Percentiles rank a stretch among this genome's conserved stretches.
phyloP scores from a whole-genome alignment of 2,888 invertebrate genomes.

The Agriopis marginaria region DNA sequence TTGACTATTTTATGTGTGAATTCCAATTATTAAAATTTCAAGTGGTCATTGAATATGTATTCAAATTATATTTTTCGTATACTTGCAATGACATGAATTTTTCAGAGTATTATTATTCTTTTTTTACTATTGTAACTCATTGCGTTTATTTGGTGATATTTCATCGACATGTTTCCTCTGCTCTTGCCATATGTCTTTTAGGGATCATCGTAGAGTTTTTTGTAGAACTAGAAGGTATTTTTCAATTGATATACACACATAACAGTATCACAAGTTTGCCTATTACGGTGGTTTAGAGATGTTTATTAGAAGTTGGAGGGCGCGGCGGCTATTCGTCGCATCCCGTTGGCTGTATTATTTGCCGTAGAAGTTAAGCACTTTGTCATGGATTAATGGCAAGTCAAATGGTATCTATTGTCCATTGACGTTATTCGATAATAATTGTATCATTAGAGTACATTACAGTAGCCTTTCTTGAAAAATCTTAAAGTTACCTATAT shows the following conservation, averaged over 20 bases:
- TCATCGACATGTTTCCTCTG: constrained; percentile 78
- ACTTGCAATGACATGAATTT: constrained; percentile 65
- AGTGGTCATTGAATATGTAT: constrained; percentile 65
- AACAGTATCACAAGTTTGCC: constrained; percentile 82
- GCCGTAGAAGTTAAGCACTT: constrained; percentile 82
- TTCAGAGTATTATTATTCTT: constrained; percentile 61
- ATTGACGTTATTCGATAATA: constrained; percentile 86
- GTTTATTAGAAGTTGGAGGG: constrained; percentile 75
- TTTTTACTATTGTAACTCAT: constrained; percentile 60
- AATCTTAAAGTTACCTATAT: constrained; percentile 86
- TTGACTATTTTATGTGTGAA: constrained; percentile 86
- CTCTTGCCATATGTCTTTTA: constrained; percentile 85
- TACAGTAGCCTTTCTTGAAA: constrained; percentile 85
- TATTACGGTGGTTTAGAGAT: constrained; percentile 78
- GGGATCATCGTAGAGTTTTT: constrained; percentile 80
- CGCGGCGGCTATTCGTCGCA: constrained; percentile 70
- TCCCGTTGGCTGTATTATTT: constrained; percentile 79
- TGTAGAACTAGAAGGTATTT: constrained; percentile 78
- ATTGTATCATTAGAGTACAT: constrained; percentile 87
- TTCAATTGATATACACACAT: constrained; percentile 83
- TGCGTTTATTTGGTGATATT: constrained; percentile 71
- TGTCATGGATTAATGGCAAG: constrained; percentile 81
- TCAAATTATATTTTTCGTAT: constrained; percentile 64
- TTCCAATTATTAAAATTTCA: constrained; percentile 80
- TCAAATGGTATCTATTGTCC: constrained; percentile 86